phyloP scores from a whole-genome alignment of 2,888 invertebrate species.

The Diploptera punctata region DNA sequence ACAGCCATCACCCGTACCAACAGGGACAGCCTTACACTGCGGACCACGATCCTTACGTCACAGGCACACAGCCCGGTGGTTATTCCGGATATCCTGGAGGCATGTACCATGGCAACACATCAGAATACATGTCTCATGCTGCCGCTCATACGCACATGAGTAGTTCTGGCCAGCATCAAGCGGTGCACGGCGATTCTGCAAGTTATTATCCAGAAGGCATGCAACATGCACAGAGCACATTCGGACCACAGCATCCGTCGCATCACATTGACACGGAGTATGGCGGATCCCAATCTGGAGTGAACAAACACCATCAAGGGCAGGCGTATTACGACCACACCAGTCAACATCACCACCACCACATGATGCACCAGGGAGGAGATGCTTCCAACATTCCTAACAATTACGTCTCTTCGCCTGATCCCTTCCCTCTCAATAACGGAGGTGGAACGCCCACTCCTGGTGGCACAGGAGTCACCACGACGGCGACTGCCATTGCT shows the following conservation, averaged over 20 bases:
- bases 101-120: conserved; percentile 45
- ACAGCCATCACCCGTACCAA: conserved; percentile 45
- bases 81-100: conserved; percentile 52
- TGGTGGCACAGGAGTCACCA: conserved; percentile 55
- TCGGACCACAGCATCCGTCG: conserved; percentile 7
- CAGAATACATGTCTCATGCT: neutral
- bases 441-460: conserved; percentile 37
- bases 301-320: conserved; percentile 45
- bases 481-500: conserved; percentile 53
- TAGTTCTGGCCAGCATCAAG: conserved; percentile 47
- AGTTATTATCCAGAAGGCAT: conserved; percentile 24
- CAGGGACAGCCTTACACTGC: conserved; percentile 47
- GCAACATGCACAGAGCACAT: conserved; percentile 44
- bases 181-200: conserved; percentile 46
- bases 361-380: conserved; percentile 50
- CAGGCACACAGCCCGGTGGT: conserved; percentile 45
- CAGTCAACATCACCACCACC: conserved; percentile 54
- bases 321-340: conserved; percentile 50
- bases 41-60: conserved; percentile 59
- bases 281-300: neutral
- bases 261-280: conserved; percentile 18
- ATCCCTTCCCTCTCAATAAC: conserved; percentile 54
- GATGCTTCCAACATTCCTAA: conserved; percentile 60
- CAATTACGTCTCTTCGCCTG: conserved; percentile 56
- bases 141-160: conserved; percentile 3